These are phyloP conservation scores for Cherax quadricarinatus DNA, from an alignment of 1,140 invertebrate genomes.

Conservation along the genomic window DNA sequence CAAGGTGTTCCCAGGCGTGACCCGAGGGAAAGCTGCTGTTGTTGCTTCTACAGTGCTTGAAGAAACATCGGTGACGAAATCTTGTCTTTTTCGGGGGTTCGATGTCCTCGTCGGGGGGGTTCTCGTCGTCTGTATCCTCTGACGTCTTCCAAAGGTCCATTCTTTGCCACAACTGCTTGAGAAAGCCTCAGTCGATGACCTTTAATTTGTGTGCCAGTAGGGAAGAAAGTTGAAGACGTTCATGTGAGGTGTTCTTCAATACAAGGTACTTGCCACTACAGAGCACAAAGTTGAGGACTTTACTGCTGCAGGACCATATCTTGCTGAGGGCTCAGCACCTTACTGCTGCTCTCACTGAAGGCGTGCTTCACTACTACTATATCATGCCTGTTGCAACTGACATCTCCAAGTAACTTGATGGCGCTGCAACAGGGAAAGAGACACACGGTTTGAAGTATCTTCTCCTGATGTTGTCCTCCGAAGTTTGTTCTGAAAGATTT, in stretches of 20 bases:
- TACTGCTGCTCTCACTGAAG: no score
- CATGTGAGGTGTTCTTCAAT: neutral
- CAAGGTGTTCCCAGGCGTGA: neutral
- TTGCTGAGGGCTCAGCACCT: no score
- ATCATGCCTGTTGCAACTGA: no score
- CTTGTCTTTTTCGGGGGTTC: neutral
- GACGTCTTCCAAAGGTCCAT: neutral
- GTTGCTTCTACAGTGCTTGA: neutral
- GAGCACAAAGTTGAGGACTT: neutral
- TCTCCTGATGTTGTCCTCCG: no score
- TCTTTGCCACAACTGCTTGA: neutral
- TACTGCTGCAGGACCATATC: no score
- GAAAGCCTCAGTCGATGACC: neutral
- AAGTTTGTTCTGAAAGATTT: neutral
- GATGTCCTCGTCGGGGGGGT: slow-evolving; percentile 25
- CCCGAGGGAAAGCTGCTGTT: neutral
- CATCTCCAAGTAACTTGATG: no score
- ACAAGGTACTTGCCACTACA: neutral
- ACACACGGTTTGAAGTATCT: no score
- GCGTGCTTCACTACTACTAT: no score
- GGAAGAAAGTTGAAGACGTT: neutral
- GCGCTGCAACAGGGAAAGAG: no score
- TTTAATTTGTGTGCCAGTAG: neutral
- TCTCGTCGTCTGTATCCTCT: slow-evolving; percentile 28
- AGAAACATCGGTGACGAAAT: neutral